phyloP scores from a whole-genome alignment of 2,888 invertebrate genomes.

The Lobophora halterata region DNA sequence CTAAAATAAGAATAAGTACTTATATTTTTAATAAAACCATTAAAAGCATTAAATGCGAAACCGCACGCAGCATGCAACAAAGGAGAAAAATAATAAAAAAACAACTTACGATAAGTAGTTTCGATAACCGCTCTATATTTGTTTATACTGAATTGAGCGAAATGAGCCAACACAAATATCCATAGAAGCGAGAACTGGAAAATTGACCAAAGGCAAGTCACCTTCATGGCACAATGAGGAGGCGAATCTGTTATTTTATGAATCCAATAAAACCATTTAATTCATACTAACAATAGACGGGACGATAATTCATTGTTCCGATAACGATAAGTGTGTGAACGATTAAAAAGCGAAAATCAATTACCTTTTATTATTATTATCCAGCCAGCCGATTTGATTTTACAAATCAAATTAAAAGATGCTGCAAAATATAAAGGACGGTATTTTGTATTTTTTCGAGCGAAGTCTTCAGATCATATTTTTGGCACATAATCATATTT shows the following conservation, averaged over 20 bases:
- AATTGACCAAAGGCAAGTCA: conserved; percentile 1
- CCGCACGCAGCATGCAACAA: too few relatives aligned
- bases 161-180: not conserved
- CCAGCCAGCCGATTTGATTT: not conserved
- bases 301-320: conserved; percentile 9
- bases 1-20: too few relatives aligned
- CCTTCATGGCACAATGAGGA: conserved; percentile 5
- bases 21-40: too few relatives aligned
- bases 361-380: conserved; percentile 3
- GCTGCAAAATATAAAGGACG: too few relatives aligned
- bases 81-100: too few relatives aligned
- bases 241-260: not conserved
- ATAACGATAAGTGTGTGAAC: conserved; percentile 4
- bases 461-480: too few relatives aligned
- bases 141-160: not conserved
- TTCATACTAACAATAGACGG: conserved; percentile 1
- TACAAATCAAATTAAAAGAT: too few relatives aligned
- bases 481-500: too few relatives aligned
- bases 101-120: conserved; percentile 6
- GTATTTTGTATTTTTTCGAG: too few relatives aligned
- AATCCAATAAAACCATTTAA: not conserved
- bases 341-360: conserved; percentile 6
- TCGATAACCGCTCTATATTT: not conserved
- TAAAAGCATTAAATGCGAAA: too few relatives aligned
- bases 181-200: conserved; percentile 2